Evolutionary conservation across 2,888 invertebrate genomes (phyloP).

Genomic region (Hyles lineata): DNA sequence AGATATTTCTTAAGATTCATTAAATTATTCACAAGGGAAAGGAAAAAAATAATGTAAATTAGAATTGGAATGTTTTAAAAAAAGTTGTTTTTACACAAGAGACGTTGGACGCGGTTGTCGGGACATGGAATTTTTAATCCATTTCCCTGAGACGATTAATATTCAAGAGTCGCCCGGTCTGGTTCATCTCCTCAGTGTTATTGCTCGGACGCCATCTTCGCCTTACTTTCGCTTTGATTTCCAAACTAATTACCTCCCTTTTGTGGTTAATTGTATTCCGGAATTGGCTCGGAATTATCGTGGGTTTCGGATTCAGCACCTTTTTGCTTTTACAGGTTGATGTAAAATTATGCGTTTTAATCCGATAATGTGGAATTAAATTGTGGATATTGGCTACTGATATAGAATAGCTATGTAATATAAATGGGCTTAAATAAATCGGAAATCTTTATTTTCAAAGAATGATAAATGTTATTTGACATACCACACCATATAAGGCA

Average conservation of each 20-base stretch:
- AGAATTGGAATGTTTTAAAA: conserved; percentile 74
- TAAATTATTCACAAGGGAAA: conserved; percentile 83
- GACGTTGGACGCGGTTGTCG: conserved; percentile 72
- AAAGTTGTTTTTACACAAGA: conserved; percentile 82
- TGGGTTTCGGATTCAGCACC: not conserved
- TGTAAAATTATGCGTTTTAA: not conserved
- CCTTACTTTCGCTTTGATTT: conserved; percentile 75
- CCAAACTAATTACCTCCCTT: conserved; percentile 77
- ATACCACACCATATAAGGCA: too few species aligned
- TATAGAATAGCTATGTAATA: too few species aligned
- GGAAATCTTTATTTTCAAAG: too few species aligned
- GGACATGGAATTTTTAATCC: conserved; percentile 84
- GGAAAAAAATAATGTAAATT: conserved; percentile 80
- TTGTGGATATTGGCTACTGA: too few species aligned
- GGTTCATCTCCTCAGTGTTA: conserved; percentile 84
- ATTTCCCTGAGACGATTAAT: conserved; percentile 84
- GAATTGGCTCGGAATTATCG: conserved; percentile 26
- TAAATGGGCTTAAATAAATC: too few species aligned
- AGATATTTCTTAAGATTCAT: conserved; percentile 79
- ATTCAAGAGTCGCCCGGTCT: conserved; percentile 83
- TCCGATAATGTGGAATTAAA: too few species aligned
- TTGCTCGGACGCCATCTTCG: conserved; percentile 74
- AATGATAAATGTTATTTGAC: too few species aligned
- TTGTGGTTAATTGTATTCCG: conserved; percentile 59
- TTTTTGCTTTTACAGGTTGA: not conserved